Conservation (phyloP, 1,140 invertebrate genomes). For the Drosophila micromelanica region DNA sequence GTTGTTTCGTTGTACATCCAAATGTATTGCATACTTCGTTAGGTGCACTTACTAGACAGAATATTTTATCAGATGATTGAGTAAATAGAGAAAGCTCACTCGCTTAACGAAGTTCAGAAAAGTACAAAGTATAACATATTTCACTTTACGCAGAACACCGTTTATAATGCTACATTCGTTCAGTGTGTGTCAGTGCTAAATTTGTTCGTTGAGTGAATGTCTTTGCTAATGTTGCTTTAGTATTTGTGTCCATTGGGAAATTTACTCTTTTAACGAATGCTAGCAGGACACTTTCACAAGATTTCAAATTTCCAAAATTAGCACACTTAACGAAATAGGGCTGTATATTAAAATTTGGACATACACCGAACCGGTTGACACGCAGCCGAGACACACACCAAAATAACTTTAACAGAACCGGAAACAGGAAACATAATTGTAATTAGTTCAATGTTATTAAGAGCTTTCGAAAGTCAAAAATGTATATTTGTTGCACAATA, state of each 20-base stretch:
- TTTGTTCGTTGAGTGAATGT: background rate
- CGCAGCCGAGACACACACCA: background rate
- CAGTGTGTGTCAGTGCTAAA: background rate
- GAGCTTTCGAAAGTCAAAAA: no score
- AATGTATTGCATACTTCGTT: no score
- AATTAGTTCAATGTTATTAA: no score
- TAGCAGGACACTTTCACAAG: background rate
- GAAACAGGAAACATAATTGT: background rate
- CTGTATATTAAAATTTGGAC: slow-evolving; percentile 2
- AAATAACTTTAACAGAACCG: background rate
- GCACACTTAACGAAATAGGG: slow-evolving; percentile 3
- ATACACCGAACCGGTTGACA: slow-evolving; percentile 15
- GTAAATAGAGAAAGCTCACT: no score
- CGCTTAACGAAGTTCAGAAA: no score
- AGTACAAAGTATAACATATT: no score
- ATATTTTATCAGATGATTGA: no score
- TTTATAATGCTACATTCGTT: no score
- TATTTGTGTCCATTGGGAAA: background rate
- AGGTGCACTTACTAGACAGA: no score
- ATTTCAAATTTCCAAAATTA: background rate
- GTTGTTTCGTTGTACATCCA: no score
- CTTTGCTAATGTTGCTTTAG: background rate
- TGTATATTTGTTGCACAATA: no score
- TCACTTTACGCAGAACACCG: no score
- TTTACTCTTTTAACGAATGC: slow-evolving; percentile 2